Percentiles rank a stretch among this genome's conserved stretches.
Evolutionary conservation across 2,113 vertebrate species (phyloP).

Genomic region (Dasyprocta punctata): DNA sequence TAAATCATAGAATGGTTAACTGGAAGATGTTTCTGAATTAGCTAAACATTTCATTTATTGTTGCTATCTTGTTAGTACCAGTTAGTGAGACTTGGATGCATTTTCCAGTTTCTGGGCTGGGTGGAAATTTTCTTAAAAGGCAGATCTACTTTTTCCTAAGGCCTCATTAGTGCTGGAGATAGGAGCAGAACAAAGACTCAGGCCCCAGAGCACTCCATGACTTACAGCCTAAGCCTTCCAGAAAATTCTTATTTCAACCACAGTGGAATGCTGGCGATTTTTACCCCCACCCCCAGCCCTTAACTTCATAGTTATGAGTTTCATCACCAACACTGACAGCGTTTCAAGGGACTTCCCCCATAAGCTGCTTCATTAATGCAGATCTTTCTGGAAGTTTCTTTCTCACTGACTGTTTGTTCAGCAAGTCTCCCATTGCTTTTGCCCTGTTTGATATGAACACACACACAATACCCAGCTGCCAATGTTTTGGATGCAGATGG

Average conservation of each 20-base stretch:
- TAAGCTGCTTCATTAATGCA: slow-evolving; percentile 62
- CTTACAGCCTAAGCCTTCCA: neutral
- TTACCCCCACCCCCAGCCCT: neutral
- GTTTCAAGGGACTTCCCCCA: slow-evolving; percentile 41
- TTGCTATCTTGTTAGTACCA: slow-evolving; percentile 20
- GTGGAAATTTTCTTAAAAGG: slow-evolving; percentile 55
- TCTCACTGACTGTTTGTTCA: slow-evolving; percentile 31
- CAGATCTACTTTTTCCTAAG: slow-evolving; percentile 52
- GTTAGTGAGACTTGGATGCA: slow-evolving; percentile 37
- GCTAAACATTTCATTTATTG: slow-evolving; percentile 35
- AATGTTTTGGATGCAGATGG: neutral
- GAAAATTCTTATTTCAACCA: neutral
- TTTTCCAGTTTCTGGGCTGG: slow-evolving; percentile 56
- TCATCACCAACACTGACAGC: slow-evolving; percentile 40
- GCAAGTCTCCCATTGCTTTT: neutral
- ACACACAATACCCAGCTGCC: slow-evolving; percentile 15
- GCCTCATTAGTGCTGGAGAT: slow-evolving; percentile 56
- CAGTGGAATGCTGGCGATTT: neutral
- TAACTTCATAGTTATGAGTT: neutral
- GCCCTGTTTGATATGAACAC: slow-evolving; percentile 36
- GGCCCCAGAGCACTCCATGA: neutral
- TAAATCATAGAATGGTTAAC: neutral
- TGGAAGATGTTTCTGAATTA: slow-evolving; percentile 26
- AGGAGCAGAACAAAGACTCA: neutral
- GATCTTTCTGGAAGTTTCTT: slow-evolving; percentile 68